Evolutionary conservation across 2,797 vertebrate species (phyloP).

Genomic region (Rhinatrema bivittatum): DNA sequence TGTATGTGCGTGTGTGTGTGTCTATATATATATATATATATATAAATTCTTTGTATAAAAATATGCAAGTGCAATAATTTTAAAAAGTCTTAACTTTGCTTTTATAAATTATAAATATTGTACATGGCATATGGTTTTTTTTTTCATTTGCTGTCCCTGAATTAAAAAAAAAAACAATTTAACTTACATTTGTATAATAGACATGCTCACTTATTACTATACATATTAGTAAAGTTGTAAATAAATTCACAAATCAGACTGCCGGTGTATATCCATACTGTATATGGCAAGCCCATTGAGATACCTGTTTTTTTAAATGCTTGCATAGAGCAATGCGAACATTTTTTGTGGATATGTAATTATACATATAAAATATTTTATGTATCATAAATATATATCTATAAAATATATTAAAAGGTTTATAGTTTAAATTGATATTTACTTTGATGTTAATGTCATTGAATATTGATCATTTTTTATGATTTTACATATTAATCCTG

Average conservation of each 20-base stretch:
- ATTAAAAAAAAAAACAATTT: slow-evolving; percentile 55
- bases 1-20: slow-evolving; percentile 48
- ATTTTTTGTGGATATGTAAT: too few relatives aligned
- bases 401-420: too few relatives aligned
- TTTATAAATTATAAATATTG: slow-evolving; percentile 76
- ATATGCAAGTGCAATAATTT: slow-evolving; percentile 70
- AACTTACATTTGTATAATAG: slow-evolving; percentile 60
- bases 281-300: slow-evolving; percentile 37
- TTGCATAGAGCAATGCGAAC: slow-evolving; percentile 46
- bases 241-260: slow-evolving; percentile 50
- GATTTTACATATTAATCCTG: slow-evolving; percentile 64
- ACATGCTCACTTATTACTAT: slow-evolving; percentile 46
- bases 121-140: slow-evolving; percentile 69
- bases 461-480: slow-evolving; percentile 67
- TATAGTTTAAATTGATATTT: too few relatives aligned
- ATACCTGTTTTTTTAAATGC: slow-evolving; percentile 39
- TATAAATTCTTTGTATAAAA: slow-evolving; percentile 54
- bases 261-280: slow-evolving; percentile 39
- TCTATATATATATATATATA: slow-evolving; percentile 16
- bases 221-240: slow-evolving; percentile 49
- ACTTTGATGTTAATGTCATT: too few relatives aligned
- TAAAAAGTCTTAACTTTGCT: slow-evolving; percentile 66
- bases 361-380: too few relatives aligned
- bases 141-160: slow-evolving; percentile 70
- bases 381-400: too few relatives aligned